phyloP scores from a whole-genome alignment of 2,888 invertebrate genomes.

The Tipula confusa region DNA sequence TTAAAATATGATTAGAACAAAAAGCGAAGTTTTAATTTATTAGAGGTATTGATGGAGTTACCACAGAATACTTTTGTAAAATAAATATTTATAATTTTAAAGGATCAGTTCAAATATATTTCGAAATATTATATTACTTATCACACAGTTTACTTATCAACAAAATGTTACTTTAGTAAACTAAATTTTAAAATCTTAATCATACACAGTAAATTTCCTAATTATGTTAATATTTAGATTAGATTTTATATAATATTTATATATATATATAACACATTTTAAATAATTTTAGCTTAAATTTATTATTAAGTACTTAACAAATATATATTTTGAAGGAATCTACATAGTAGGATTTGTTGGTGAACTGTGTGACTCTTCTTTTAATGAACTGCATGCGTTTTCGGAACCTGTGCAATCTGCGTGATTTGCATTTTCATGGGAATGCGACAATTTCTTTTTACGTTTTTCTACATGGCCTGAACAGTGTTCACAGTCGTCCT shows the following conservation, averaged over 20 bases:
- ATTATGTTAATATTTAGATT: not conserved
- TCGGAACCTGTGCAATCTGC: not conserved
- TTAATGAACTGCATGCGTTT: not conserved
- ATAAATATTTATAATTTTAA: too few species aligned
- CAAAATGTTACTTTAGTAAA: not conserved
- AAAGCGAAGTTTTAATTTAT: too few species aligned
- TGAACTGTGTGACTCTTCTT: not conserved
- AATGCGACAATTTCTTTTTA: conserved; percentile 44
- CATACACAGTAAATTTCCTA: not conserved
- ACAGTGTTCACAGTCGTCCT: conserved; percentile 83
- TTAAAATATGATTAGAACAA: too few species aligned
- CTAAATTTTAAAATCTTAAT: not conserved
- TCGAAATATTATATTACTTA: not conserved
- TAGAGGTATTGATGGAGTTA: too few species aligned
- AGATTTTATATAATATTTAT: not conserved
- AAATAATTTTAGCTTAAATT: conserved; percentile 21
- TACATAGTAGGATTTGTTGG: not conserved
- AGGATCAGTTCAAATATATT: not conserved
- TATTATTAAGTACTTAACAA: not conserved
- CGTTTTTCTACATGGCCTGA: conserved; percentile 72
- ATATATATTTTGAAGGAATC: not conserved
- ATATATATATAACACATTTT: conserved; percentile 5
- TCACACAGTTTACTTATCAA: not conserved
- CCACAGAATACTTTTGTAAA: too few species aligned
- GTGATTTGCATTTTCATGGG: not conserved